phyloP scores from a whole-genome alignment of 1,140 invertebrate species.

The Ostrea denselamellosa region DNA sequence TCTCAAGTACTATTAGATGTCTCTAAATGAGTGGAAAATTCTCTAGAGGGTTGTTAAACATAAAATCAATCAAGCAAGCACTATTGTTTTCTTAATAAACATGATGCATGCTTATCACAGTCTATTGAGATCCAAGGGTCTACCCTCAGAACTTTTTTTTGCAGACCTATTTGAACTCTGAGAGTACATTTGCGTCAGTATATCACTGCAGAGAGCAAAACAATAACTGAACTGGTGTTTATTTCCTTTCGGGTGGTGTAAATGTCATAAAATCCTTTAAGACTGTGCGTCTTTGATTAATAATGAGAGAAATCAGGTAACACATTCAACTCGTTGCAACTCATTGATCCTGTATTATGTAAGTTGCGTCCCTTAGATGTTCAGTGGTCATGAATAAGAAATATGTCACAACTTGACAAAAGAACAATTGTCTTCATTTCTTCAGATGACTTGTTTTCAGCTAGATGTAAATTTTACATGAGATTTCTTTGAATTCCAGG shows the following conservation, averaged over 20 bases:
- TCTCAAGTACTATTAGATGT: neutral
- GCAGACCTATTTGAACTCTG: neutral
- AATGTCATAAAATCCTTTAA: slow-evolving; percentile 23
- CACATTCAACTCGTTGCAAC: neutral
- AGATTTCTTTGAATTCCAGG: slow-evolving; percentile 16
- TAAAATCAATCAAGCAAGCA: no score
- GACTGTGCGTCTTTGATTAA: slow-evolving; percentile 20
- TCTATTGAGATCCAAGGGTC: neutral
- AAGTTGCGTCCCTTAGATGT: slow-evolving; percentile 16
- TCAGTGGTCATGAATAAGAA: slow-evolving; percentile 9
- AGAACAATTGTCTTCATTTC: neutral
- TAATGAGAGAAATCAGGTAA: slow-evolving; percentile 18
- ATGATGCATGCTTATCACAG: neutral
- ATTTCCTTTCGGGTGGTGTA: slow-evolving; percentile 16
- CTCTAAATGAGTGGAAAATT: no score
- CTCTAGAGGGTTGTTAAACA: no score
- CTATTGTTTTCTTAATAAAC: neutral
- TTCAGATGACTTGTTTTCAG: neutral
- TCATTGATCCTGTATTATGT: neutral
- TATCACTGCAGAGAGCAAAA: neutral
- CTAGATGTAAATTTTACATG: slow-evolving; percentile 25
- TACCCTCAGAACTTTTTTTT: neutral
- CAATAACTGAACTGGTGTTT: slow-evolving; percentile 7
- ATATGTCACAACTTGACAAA: slow-evolving; percentile 32
- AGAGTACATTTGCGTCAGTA: neutral